Conservation (phyloP, 2,113 vertebrate genomes). For the Colistium nudipinnis region DNA sequence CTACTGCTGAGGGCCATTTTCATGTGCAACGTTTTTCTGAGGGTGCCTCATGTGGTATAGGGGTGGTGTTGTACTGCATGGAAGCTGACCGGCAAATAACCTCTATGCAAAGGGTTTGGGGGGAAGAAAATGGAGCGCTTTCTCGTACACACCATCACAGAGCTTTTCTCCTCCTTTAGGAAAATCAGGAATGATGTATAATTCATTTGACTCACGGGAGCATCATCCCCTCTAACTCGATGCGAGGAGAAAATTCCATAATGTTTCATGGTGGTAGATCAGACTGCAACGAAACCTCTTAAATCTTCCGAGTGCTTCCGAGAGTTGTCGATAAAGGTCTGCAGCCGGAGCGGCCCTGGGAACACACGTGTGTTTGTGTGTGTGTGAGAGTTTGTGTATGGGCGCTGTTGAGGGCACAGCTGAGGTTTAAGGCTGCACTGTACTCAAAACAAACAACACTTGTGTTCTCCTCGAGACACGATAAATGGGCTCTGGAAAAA, state of each 20-base stretch:
- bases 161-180: neutral
- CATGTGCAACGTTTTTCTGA: slow-evolving; percentile 28
- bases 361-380: slow-evolving; percentile 42
- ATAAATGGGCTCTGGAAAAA: slow-evolving; percentile 35
- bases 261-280: slow-evolving; percentile 16
- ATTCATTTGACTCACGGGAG: slow-evolving; percentile 40
- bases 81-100: slow-evolving; percentile 42
- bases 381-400: slow-evolving; percentile 26
- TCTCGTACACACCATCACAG: neutral
- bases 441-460: slow-evolving; percentile 59
- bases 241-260: slow-evolving; percentile 41
- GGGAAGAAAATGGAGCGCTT: neutral
- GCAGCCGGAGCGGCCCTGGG: slow-evolving; percentile 33
- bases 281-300: slow-evolving; percentile 11
- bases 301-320: slow-evolving; percentile 27
- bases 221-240: slow-evolving; percentile 47
- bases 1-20: slow-evolving; percentile 24
- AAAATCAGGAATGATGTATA: slow-evolving; percentile 41
- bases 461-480: slow-evolving; percentile 24
- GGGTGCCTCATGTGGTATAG: slow-evolving; percentile 39
- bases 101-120: slow-evolving; percentile 5
- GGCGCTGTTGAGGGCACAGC: slow-evolving; percentile 51
- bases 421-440: slow-evolving; percentile 54
- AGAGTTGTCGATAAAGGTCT: slow-evolving; percentile 12
- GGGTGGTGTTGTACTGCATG: slow-evolving; percentile 9